phyloP scores from a whole-genome alignment of 2,113 vertebrate species.

The Eclectus roratus region DNA sequence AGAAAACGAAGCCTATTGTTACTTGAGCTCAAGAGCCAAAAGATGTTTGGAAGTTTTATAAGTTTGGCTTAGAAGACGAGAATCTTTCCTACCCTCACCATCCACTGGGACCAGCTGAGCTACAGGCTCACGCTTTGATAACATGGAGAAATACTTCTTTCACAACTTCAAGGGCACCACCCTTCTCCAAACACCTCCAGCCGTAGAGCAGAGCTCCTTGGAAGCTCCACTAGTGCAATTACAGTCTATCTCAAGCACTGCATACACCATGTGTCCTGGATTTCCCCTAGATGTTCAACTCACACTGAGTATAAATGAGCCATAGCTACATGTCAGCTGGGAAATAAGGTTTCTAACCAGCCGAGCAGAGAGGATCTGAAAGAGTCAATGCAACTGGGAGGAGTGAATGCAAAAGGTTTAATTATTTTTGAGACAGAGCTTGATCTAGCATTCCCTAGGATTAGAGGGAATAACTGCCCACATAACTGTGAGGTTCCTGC shows the following conservation, averaged over 20 bases:
- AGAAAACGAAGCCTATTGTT: slow-evolving; percentile 37
- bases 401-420: neutral
- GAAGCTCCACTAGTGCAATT: neutral
- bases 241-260: neutral
- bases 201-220: neutral
- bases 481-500: neutral
- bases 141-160: neutral
- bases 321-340: neutral
- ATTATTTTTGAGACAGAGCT: neutral
- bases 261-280: neutral
- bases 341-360: neutral
- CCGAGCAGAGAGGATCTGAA: neutral
- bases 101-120: neutral
- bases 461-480: neutral
- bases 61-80: neutral
- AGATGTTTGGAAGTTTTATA: slow-evolving; percentile 1
- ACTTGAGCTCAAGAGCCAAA: neutral
- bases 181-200: neutral
- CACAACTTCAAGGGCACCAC: neutral
- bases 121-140: neutral
- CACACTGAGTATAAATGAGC: neutral
- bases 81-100: neutral
- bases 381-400: neutral
- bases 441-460: neutral
- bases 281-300: neutral